phyloP scores from a whole-genome alignment of 2,888 invertebrate genomes.

The Malthinus flaveolus region DNA sequence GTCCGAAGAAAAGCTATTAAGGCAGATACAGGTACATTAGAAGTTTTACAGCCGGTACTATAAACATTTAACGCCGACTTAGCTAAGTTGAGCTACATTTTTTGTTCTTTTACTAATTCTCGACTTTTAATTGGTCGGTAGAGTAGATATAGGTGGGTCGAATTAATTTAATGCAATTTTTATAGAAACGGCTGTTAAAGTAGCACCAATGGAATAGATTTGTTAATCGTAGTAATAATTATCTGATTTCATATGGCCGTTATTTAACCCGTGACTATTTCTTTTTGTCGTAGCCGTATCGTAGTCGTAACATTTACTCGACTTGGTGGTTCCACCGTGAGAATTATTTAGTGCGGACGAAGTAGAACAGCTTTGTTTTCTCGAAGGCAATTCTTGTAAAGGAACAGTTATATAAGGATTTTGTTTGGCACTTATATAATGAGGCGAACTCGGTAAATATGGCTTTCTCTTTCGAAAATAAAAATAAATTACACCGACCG shows the following conservation, averaged over 20 bases:
- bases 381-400: slow-evolving; percentile 70
- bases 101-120: too few relatives aligned
- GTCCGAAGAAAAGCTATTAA: too few relatives aligned
- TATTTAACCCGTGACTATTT: slow-evolving; percentile 71
- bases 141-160: too few relatives aligned
- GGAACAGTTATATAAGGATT: slow-evolving; percentile 85
- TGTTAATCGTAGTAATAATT: slow-evolving; percentile 33
- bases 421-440: slow-evolving; percentile 79
- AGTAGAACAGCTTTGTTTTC: slow-evolving; percentile 50
- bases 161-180: too few relatives aligned
- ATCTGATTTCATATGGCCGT: slow-evolving; percentile 54
- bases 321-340: slow-evolving; percentile 50
- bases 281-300: slow-evolving; percentile 70
- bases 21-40: too few relatives aligned
- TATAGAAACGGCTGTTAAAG: neutral
- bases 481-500: slow-evolving; percentile 42
- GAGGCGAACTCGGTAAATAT: slow-evolving; percentile 74
- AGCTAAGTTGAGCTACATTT: too few relatives aligned
- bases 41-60: too few relatives aligned
- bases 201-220: too few relatives aligned
- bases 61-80: too few relatives aligned
- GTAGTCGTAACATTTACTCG: slow-evolving; percentile 74
- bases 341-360: slow-evolving; percentile 49
- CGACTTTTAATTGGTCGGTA: too few relatives aligned
- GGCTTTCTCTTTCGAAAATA: slow-evolving; percentile 55